Percentiles rank a stretch among this genome's conserved stretches.
Evolutionary conservation across 2,113 vertebrate genomes (phyloP).

Genomic region (Amia ocellicauda): DNA sequence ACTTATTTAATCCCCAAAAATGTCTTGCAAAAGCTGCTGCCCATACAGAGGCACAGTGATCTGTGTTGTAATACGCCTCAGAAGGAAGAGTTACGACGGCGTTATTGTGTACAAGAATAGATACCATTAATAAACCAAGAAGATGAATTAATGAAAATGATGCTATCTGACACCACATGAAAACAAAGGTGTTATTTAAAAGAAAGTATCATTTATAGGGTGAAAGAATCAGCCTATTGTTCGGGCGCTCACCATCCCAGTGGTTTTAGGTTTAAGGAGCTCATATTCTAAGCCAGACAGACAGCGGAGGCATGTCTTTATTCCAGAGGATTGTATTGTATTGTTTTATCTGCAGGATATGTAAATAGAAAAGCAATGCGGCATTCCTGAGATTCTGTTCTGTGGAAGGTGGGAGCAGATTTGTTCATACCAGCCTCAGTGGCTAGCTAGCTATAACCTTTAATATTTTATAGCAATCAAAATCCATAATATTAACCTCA

Average conservation of each 20-base stretch:
- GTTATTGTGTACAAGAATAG: neutral
- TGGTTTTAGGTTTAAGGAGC: neutral
- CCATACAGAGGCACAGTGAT: too few relatives aligned
- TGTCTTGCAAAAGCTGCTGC: too few relatives aligned
- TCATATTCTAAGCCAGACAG: neutral
- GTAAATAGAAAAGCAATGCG: neutral
- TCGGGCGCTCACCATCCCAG: neutral
- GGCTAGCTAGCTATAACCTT: neutral
- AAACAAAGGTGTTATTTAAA: constrained; percentile 14
- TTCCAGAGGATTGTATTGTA: neutral
- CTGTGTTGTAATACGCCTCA: too few relatives aligned
- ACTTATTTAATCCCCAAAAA: too few relatives aligned
- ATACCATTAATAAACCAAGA: neutral
- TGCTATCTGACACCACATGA: constrained; percentile 1
- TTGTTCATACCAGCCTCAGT: neutral
- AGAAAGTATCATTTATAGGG: neutral
- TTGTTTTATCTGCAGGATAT: constrained; percentile 6
- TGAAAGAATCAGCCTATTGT: constrained; percentile 9
- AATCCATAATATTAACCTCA: neutral
- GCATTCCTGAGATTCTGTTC: constrained; percentile 7
- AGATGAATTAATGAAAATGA: constrained; percentile 4
- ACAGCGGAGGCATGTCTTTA: neutral
- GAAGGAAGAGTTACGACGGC: too few relatives aligned
- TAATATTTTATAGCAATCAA: too few relatives aligned
- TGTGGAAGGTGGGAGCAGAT: neutral